A percentile compares a stretch with the other conserved stretches of the same genome.
phyloP scores from a whole-genome alignment of 2,113 vertebrate species.

The Lamprologus callipterus region DNA sequence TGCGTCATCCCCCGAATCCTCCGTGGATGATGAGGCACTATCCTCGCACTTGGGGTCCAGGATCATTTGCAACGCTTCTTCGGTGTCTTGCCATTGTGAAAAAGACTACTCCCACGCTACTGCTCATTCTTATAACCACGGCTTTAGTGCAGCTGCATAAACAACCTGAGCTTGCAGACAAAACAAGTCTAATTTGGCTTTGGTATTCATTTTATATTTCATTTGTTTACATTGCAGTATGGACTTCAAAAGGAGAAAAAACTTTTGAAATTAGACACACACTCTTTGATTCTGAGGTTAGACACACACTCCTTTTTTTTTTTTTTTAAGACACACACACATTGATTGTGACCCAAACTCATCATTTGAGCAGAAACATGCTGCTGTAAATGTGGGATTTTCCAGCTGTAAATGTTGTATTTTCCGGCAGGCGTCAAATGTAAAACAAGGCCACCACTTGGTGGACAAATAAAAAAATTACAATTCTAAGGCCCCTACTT shows the following conservation, averaged over 20 bases:
- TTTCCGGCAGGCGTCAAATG: not conserved
- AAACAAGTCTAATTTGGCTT: not conserved
- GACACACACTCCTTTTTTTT: too few relatives aligned
- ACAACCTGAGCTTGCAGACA: not conserved
- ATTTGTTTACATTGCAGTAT: not conserved
- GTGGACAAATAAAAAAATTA: not conserved
- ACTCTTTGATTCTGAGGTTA: not conserved
- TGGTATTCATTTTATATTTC: not conserved
- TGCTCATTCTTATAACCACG: not conserved
- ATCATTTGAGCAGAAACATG: not conserved
- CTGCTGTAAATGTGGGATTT: not conserved
- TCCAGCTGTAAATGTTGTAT: not conserved
- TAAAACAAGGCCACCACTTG: accelerated
- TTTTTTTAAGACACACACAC: not conserved
- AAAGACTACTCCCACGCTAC: not conserved
- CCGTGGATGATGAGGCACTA: too few relatives aligned
- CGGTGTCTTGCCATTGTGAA: not conserved
- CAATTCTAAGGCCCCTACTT: not conserved
- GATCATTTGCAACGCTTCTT: not conserved
- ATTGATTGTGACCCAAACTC: not conserved
- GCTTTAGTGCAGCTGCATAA: not conserved
- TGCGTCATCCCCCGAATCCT: not conserved
- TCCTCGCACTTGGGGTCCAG: not conserved
- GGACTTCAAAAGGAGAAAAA: not conserved
- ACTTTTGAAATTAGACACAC: not conserved